These are phyloP conservation scores for Urosaurus nigricauda DNA, from an alignment of 2,797 vertebrate species.

Conservation along the genomic window DNA sequence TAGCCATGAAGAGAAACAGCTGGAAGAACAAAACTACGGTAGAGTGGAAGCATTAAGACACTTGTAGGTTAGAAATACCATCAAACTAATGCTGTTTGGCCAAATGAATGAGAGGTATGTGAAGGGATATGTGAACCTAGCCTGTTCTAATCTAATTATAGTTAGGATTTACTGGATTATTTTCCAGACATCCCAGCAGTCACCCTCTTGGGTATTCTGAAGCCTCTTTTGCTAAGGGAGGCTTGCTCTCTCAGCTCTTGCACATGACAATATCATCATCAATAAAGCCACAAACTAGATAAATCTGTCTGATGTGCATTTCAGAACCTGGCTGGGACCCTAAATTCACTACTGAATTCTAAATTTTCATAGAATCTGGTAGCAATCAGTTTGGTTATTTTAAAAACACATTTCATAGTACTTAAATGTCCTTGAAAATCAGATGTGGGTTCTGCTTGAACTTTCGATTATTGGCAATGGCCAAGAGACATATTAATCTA, in stretches of 20 bases:
- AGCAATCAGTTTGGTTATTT: slow-evolving; percentile 27
- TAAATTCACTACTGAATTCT: not conserved
- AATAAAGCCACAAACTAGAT: not conserved
- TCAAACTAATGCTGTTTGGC: slow-evolving; percentile 35
- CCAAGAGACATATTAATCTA: not conserved
- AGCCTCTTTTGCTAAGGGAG: not conserved
- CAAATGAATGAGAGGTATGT: slow-evolving; percentile 27
- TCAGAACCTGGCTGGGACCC: not conserved
- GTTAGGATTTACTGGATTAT: slow-evolving; percentile 1
- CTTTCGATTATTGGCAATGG: slow-evolving; percentile 58
- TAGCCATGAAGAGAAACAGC: slow-evolving; percentile 46
- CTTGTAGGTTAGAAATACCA: slow-evolving; percentile 51
- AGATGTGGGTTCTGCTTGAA: slow-evolving; percentile 40
- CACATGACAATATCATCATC: not conserved
- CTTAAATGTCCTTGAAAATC: slow-evolving; percentile 45
- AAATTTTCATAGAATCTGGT: slow-evolving; percentile 7
- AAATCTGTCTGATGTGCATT: not conserved
- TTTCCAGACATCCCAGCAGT: not conserved
- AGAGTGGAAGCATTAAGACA: slow-evolving; percentile 61
- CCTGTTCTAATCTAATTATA: not conserved
- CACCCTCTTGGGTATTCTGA: not conserved
- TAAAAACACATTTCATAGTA: not conserved
- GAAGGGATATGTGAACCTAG: not conserved
- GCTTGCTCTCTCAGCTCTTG: not conserved
- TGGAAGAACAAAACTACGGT: slow-evolving; percentile 51